Base-by-base conservation (phyloP, 2,888 invertebrate species). In the Dusona sp. region DNA sequence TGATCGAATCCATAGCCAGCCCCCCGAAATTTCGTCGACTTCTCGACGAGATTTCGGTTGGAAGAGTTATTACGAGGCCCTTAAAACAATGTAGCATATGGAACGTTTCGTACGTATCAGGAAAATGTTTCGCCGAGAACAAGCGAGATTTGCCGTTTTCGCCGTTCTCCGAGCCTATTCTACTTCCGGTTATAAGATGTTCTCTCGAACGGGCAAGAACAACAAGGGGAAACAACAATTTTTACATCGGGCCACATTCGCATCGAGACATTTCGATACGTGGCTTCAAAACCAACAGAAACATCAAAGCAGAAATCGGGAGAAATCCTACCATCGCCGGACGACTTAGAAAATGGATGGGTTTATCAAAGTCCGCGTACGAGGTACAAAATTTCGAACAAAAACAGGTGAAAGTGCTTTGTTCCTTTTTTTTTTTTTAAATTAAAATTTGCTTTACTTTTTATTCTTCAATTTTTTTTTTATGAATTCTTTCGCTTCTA, bases 261-360 rank as follows among this genome's bases (percentile, higher is more conserved):
- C 68, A 85, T 48, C 84, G 89, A 45, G 94, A 94, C 90, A 92
- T 96, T 29, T 97, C 97, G 93, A 95, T 96, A 25, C 95, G 98
- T 77, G 96, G 96, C 54, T 98, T 98, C 93, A 98, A 98, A 94
- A 98, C 98, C 0, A 96, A 97, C 89, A 95, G 98, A 78, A 96
- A 96, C 87, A 95, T 97, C 42, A 95, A 96, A 88, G 96, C 97
- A 0, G 98, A 98, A 90, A 92, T 96, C 74, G 95, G 96, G 89
- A 95, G 97, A 89, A 97, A 97, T 94, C 97, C 97, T 1, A 95
- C 96, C 57, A 92, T 93, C 19, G 80, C 82, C 36, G 88, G 86
- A 13, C 90, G 91, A 87, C 68, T 94, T 7, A 89, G 89, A 74
- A 90, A 91, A 73, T 91, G 92, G 90, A 83, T 93, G 57, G 91